Conservation (phyloP, 2,888 invertebrate genomes). For the Emmelina monodactyla region DNA sequence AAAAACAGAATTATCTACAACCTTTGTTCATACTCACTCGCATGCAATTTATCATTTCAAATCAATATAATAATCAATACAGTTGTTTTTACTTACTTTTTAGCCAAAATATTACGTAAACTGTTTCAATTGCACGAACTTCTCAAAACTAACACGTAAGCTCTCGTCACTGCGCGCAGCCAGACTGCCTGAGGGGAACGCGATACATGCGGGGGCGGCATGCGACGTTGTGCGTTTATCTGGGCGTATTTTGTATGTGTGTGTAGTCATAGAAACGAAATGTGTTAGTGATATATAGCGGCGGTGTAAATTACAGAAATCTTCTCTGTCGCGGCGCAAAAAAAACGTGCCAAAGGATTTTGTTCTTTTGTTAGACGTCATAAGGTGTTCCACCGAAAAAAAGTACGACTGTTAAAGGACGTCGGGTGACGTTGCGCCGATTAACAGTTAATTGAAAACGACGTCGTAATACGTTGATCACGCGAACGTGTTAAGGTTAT, state of each 20-base stretch:
- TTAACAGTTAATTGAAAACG: too few species aligned
- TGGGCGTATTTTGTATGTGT: neutral
- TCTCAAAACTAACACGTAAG: neutral
- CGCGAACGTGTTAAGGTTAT: too few species aligned
- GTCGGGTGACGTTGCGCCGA: neutral
- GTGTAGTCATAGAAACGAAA: neutral
- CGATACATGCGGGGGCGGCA: too few species aligned
- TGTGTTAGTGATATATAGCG: neutral
- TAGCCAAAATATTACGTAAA: neutral
- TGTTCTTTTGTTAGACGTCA: neutral
- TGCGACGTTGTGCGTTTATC: neutral
- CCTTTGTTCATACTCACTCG: neutral
- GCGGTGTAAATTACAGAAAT: neutral
- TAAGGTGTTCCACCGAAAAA: neutral
- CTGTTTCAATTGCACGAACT: neutral
- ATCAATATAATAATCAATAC: slow-evolving; percentile 1
- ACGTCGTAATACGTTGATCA: too few species aligned
- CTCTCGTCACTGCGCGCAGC: slow-evolving; percentile 1
- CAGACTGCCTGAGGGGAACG: too few species aligned
- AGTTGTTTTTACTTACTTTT: slow-evolving; percentile 1
- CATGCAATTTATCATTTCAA: slow-evolving; percentile 4
- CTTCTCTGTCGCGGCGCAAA: neutral
- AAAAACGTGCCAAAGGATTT: neutral
- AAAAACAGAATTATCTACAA: slow-evolving; percentile 1
- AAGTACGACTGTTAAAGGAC: neutral